Evolutionary conservation across 1,140 invertebrate species (phyloP).

Genomic region (Dinothrombium tinctorium): DNA sequence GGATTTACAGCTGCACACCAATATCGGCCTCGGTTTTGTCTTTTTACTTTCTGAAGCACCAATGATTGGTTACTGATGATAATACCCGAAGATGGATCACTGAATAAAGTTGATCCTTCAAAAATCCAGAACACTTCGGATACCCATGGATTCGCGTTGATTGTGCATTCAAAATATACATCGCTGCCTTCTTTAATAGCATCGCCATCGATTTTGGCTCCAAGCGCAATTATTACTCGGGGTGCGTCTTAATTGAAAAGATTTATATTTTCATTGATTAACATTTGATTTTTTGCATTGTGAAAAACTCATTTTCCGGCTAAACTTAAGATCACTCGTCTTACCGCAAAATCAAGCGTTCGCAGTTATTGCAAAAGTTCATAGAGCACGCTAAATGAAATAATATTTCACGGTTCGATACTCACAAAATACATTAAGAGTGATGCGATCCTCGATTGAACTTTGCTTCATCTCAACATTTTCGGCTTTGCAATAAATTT

Average conservation of each 20-base stretch:
- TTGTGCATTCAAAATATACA: slow-evolving; percentile 62
- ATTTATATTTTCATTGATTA: slow-evolving; percentile 1
- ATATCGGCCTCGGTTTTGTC: slow-evolving; percentile 27
- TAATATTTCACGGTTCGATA: slow-evolving; percentile 1
- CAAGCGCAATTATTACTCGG: slow-evolving; percentile 13
- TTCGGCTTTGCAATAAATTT: slow-evolving; percentile 52
- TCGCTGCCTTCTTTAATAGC: slow-evolving; percentile 51
- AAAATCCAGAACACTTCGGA: slow-evolving; percentile 15
- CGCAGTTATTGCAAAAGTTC: no score
- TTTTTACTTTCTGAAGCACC: slow-evolving; percentile 18
- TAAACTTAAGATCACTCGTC: no score
- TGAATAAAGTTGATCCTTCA: slow-evolving; percentile 11
- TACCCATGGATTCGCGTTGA: slow-evolving; percentile 16
- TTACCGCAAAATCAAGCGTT: no score
- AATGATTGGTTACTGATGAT: slow-evolving; percentile 46
- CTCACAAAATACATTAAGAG: slow-evolving; percentile 15
- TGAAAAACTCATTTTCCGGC: background rate
- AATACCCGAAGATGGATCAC: slow-evolving; percentile 35
- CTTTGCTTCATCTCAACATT: slow-evolving; percentile 32
- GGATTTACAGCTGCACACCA: slow-evolving; percentile 67
- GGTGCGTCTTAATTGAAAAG: slow-evolving; percentile 14
- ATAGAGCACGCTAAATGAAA: background rate
- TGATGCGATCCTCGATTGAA: slow-evolving; percentile 11
- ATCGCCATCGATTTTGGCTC: slow-evolving; percentile 38
- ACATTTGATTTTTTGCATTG: background rate